A percentile compares a stretch with the other conserved stretches of the same genome.
phyloP scores from a whole-genome alignment of 2,888 invertebrate species.

The Dynastes hyllus region DNA sequence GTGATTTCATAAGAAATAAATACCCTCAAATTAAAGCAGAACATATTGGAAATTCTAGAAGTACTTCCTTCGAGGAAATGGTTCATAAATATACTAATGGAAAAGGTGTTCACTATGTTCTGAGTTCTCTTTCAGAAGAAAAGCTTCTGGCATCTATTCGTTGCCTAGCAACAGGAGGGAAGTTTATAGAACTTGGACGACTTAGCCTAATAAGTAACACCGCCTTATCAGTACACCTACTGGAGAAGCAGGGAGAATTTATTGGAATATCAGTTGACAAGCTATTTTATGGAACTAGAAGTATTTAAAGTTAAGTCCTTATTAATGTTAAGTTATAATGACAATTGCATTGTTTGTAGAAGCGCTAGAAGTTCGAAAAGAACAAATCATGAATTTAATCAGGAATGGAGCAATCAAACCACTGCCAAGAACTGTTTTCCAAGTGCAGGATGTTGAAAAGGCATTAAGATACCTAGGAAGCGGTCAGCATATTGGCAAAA shows the following conservation, averaged over 20 bases:
- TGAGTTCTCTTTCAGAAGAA: slow-evolving; percentile 93
- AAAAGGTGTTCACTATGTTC: slow-evolving; percentile 90
- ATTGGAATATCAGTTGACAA: slow-evolving; percentile 85
- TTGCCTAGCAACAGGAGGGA: slow-evolving; percentile 76
- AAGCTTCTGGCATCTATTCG: slow-evolving; percentile 83
- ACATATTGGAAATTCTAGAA: slow-evolving; percentile 91
- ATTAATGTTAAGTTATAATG: not conserved
- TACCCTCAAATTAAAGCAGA: slow-evolving; percentile 73
- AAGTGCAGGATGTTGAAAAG: slow-evolving; percentile 78
- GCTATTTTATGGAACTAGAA: not conserved
- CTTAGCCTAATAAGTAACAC: slow-evolving; percentile 82
- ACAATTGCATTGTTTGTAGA: not conserved
- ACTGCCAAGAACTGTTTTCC: slow-evolving; percentile 78
- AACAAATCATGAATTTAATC: not conserved
- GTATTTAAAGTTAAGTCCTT: not conserved
- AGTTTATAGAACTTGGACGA: slow-evolving; percentile 90
- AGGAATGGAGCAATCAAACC: slow-evolving; percentile 80
- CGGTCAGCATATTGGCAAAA: slow-evolving; percentile 89
- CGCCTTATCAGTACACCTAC: slow-evolving; percentile 75
- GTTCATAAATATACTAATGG: slow-evolving; percentile 87
- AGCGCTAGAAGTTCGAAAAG: not conserved
- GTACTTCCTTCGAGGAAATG: slow-evolving; percentile 90
- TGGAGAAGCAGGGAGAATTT: slow-evolving; percentile 73
- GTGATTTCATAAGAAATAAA: slow-evolving; percentile 75
- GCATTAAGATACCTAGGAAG: slow-evolving; percentile 80